Evolutionary conservation across 2,113 vertebrate genomes (phyloP).

Genomic region (Corvus hawaiiensis): DNA sequence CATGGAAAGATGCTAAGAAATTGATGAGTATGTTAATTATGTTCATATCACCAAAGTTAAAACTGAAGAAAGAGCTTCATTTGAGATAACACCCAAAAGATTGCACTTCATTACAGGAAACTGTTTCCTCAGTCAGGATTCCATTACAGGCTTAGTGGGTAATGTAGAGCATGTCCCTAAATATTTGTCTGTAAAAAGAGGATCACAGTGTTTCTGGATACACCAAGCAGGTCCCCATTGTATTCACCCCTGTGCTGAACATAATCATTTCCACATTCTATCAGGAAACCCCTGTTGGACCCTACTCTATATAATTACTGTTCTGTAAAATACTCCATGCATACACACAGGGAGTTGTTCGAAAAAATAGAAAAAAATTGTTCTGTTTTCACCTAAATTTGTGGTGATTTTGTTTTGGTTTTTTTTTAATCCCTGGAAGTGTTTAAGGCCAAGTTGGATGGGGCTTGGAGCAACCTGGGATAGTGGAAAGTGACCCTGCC

Average conservation of each 20-base stretch:
- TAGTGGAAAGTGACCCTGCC: neutral
- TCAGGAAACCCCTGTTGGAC: neutral
- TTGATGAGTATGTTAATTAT: neutral
- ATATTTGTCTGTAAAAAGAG: neutral
- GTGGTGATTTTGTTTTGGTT: neutral
- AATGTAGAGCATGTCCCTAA: neutral
- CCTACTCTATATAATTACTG: neutral
- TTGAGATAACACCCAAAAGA: neutral
- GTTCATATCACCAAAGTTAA: neutral
- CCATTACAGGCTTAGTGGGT: neutral
- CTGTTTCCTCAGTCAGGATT: neutral
- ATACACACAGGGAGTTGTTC: neutral
- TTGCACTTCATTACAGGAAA: neutral
- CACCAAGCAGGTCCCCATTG: neutral
- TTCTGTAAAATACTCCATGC: neutral
- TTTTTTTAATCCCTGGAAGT: neutral
- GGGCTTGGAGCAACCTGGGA: neutral
- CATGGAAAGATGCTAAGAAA: neutral
- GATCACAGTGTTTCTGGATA: neutral
- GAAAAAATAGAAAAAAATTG: neutral
- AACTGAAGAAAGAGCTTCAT: neutral
- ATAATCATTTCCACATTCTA: neutral
- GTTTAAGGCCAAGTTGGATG: rapidly evolving
- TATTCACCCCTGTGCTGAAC: neutral
- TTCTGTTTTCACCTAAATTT: neutral